Base-by-base conservation (phyloP, 2,888 invertebrate genomes). In the Caenorhabditis sp. region DNA sequence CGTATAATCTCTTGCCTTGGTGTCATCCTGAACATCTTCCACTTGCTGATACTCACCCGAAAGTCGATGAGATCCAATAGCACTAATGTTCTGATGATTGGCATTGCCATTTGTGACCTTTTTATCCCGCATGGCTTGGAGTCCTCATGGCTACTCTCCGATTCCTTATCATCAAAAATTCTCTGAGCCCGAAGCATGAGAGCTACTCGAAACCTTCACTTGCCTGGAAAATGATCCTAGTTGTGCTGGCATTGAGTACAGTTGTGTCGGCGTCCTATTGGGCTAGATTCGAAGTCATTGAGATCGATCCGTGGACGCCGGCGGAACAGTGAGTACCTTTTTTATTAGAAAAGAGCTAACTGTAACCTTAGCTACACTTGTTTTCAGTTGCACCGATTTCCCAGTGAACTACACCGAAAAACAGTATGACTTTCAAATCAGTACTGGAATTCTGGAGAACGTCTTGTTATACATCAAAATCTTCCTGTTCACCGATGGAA, bases 401-500 rank as follows among this genome's bases (percentile, higher is more conserved):
- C 61, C 40, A 8, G 61, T 40, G 6, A 61, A 51, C 15, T 53
- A 53, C 40, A 53, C 28, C 0, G 71, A 55, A 24, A 11, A 1
- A 6, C 71, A 71, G 32, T 70, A 53, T 15, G 50, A 1, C 11
- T 9, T 60, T 4, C 15, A 1, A 1, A 26, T 53, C 9, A 32
- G 53, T 32, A 9, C 32, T 32, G 32, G 32, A 9, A 6, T 32
- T 9, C 4, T 32, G 32, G 40, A 40, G 2, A 40, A 13, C 13
- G 13, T 2, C 11, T 40, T 40, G 40, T 26, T 62, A 22, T 71
- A 47, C 22, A 0, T 61, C 40, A 61, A 32, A 40, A 40, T 71
- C 20, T 71, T 62, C n/a, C 20, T 71, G 32, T 22, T 71, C 3
- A 47, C 47, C 0, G 71, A 71, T 28, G 71, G 71, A 22, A 22